A percentile compares a stretch with the other conserved stretches of the same genome.
These are phyloP conservation scores for Neodiprion virginianus DNA, from an alignment of 1,140 invertebrate species.

Conservation along the genomic window DNA sequence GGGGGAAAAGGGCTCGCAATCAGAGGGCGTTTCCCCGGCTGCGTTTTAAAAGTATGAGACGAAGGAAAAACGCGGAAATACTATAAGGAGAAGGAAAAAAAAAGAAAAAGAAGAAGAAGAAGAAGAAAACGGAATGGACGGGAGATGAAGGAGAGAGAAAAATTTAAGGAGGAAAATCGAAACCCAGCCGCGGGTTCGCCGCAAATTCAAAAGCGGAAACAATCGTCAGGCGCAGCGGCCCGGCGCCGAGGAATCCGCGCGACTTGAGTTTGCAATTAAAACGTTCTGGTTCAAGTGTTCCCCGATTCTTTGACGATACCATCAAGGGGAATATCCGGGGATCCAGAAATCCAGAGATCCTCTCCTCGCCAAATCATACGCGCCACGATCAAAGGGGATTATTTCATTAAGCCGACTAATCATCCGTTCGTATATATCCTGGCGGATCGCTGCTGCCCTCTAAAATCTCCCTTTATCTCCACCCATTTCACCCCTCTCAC, in stretches of 20 bases:
- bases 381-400: slow-evolving; percentile 56
- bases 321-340: slow-evolving; percentile 23
- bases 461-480: neutral
- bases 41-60: slow-evolving; percentile 20
- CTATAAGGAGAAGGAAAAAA: no score
- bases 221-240: no score
- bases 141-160: neutral
- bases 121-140: neutral
- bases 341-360: slow-evolving; percentile 30
- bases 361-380: slow-evolving; percentile 23
- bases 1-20: slow-evolving; percentile 32
- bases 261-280: slow-evolving; percentile 52
- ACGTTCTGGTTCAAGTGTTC: slow-evolving; percentile 58
- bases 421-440: slow-evolving; percentile 31
- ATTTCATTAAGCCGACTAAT: slow-evolving; percentile 61
- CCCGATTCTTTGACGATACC: slow-evolving; percentile 46
- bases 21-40: slow-evolving; percentile 39
- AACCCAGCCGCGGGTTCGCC: neutral
- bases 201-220: no score
- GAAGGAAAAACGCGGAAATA: no score
- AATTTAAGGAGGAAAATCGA: neutral
- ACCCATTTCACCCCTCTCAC: neutral
- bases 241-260: slow-evolving; percentile 40
- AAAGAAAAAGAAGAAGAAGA: neutral
- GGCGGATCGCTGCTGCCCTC: slow-evolving; percentile 12